Percentiles rank a stretch among this genome's conserved stretches.
Evolutionary conservation across 2,113 vertebrate species (phyloP).

Genomic region (Brachypteracias leptosomus): DNA sequence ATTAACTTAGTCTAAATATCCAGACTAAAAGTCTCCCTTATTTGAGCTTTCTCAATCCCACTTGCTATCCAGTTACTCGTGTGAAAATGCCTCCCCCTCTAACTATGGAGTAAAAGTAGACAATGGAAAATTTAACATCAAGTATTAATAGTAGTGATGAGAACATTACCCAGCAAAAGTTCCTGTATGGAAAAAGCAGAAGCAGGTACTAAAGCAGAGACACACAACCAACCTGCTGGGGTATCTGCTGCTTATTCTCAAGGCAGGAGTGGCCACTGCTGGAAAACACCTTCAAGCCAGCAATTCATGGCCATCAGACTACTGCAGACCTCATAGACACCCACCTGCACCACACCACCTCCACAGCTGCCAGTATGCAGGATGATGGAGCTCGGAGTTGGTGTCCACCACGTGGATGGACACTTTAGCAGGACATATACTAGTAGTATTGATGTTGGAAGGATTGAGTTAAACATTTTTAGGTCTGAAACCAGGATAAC

Average conservation of each 20-base stretch:
- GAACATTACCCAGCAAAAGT: not conserved
- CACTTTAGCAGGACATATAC: not conserved
- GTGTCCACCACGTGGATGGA: not conserved
- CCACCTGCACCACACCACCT: not conserved
- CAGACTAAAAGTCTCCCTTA: not conserved
- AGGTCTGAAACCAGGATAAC: too few relatives aligned
- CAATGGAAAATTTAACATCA: not conserved
- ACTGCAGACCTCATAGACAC: rapidly evolving
- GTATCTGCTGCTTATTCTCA: not conserved
- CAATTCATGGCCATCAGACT: not conserved
- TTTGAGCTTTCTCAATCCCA: not conserved
- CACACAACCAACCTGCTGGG: rapidly evolving
- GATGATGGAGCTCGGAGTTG: not conserved
- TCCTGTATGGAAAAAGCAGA: not conserved
- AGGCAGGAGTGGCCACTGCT: not conserved
- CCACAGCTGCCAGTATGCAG: rapidly evolving
- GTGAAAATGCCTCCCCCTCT: not conserved
- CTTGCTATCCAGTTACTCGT: not conserved
- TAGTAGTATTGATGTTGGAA: too few relatives aligned
- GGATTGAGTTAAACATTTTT: too few relatives aligned
- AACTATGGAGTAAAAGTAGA: not conserved
- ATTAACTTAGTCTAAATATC: too few relatives aligned
- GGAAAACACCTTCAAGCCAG: not conserved
- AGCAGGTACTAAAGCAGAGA: rapidly evolving
- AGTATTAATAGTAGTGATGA: not conserved